Base-by-base conservation (phyloP, 1,140 invertebrate genomes). In the Whitmania pigra region DNA sequence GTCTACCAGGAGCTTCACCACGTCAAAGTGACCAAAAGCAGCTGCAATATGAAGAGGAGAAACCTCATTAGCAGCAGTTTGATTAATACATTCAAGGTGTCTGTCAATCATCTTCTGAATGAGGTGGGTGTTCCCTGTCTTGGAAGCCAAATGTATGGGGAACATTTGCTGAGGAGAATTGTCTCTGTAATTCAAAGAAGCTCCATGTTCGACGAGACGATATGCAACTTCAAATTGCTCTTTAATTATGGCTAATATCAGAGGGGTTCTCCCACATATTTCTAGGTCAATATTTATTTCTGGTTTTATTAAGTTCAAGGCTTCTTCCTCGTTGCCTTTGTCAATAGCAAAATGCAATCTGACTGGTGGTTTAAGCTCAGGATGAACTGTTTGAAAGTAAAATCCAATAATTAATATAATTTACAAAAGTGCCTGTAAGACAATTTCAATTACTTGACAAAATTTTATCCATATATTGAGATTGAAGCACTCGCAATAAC, bases 11-110 rank as follows among this genome's bases (percentile, higher is more conserved):
- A 63, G 60, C 25, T 63, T 31, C 31, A 31, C 60, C 13, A 13
- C 31, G 1, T 63, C 13, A 13, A 63, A 27, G 60, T 63, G 60
- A 63, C 31, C 31, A 31, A 63, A 63, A 13, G 25, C 31, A 9
- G 31, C 11, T 63, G 60, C 60, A 63, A 63, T 63, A 18, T 63
- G 60, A 63, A 63, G 60, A 27, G 60, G 60, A 27, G 60, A 0
- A 27, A 63, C 25, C 25, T 31, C 60, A 27, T 27, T 27, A 13
- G 13, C 11, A 5, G 13, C 2, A 9, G 11, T 63, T 15, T 27
- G 25, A 63, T 63, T 3, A 6, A 63, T 63, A 13, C 60, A 4
- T 15, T 49, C 43, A 15, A 13, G 15, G 43, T 4, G 18, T 17
- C 25, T 63, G 13, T 31, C 60, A 13, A 27, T 27, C 25, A 63